A percentile compares a stretch with the other conserved stretches of the same genome.
These are phyloP conservation scores for Phasianus colchicus DNA, from an alignment of 2,113 vertebrate genomes.

Conservation along the genomic window DNA sequence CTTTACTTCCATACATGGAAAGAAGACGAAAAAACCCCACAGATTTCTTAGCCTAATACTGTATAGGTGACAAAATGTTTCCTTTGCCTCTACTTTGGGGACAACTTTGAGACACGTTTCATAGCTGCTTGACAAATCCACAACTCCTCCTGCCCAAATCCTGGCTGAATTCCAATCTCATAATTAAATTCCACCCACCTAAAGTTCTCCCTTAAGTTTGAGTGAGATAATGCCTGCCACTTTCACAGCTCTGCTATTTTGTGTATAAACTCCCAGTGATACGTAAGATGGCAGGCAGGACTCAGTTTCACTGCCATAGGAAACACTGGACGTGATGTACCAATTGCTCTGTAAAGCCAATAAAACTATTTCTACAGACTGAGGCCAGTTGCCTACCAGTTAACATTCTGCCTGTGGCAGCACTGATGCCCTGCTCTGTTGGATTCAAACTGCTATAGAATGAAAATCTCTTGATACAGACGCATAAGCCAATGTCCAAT, in stretches of 20 bases:
- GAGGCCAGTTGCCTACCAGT: not conserved
- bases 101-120: not conserved
- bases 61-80: not conserved
- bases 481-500: not conserved
- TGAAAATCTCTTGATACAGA: not conserved
- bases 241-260: not conserved
- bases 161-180: slow-evolving; percentile 20
- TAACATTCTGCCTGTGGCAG: not conserved
- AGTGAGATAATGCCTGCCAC: not conserved
- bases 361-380: not conserved
- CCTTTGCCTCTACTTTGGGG: not conserved
- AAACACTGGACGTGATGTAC: not conserved
- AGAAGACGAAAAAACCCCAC: not conserved
- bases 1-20: not conserved
- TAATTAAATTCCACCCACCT: slow-evolving; percentile 3
- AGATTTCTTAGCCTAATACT: not conserved
- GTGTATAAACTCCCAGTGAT: not conserved
- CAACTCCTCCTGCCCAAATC: not conserved
- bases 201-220: not conserved
- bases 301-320: not conserved
- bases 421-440: not conserved
- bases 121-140: not conserved
- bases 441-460: not conserved
- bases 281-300: not conserved
- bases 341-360: not conserved